Evolutionary conservation across 2,113 vertebrate species (phyloP).

Genomic region (Saccopteryx bilineata): DNA sequence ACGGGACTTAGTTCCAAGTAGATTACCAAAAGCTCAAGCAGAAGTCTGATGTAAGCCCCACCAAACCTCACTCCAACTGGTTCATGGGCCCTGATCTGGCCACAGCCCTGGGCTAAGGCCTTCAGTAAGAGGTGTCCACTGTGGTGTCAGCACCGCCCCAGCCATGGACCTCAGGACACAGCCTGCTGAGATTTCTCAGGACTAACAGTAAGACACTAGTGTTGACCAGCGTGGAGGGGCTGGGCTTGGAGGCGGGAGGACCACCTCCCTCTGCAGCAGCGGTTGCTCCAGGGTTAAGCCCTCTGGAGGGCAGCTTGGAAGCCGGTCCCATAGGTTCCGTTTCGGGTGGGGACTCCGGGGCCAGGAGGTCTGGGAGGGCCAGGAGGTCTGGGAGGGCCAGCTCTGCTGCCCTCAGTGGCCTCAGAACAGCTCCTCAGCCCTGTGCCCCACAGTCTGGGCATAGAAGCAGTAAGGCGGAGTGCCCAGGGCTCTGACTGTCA

Average conservation of each 20-base stretch:
- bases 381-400: conserved; percentile 34
- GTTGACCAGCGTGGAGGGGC: neutral
- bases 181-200: neutral
- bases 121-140: neutral
- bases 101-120: neutral
- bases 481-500: neutral
- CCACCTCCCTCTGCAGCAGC: neutral
- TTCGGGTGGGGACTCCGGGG: conserved; percentile 15
- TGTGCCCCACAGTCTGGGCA: neutral
- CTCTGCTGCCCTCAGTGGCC: neutral
- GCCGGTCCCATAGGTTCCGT: neutral
- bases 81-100: neutral
- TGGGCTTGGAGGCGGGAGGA: neutral
- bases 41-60: conserved; percentile 36
- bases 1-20: conserved; percentile 25
- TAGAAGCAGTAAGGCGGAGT: neutral
- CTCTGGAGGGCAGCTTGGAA: conserved; percentile 4
- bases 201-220: neutral
- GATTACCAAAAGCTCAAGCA: conserved; percentile 7
- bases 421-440: neutral
- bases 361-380: conserved; percentile 29
- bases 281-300: conserved; percentile 51
- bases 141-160: neutral
- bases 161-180: neutral
- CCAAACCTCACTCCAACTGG: neutral